These are phyloP conservation scores for Athetis lepigone DNA, from an alignment of 2,888 invertebrate genomes.

Conservation along the genomic window DNA sequence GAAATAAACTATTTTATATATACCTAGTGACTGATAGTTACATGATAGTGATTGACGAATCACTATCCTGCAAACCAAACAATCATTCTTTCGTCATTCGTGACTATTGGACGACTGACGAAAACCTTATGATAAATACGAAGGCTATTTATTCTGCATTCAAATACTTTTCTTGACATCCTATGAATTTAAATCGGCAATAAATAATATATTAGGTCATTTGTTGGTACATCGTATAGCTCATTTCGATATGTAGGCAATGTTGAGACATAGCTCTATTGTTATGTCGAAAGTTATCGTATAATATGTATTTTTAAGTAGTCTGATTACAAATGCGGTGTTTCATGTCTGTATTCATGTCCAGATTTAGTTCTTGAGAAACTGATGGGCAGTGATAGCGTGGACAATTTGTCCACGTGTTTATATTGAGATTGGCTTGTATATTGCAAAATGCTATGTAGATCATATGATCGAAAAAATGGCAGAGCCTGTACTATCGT, in stretches of 20 bases:
- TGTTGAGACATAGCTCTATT: constrained; percentile 58
- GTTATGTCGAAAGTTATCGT: constrained; percentile 54
- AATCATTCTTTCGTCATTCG: too few species aligned
- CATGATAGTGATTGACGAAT: too few species aligned
- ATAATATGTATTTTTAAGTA: constrained; percentile 54
- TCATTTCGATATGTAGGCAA: constrained; percentile 66
- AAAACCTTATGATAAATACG: constrained; percentile 18
- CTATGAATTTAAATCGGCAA: constrained; percentile 61
- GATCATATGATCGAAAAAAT: too few species aligned
- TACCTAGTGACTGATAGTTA: too few species aligned
- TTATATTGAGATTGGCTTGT: too few species aligned
- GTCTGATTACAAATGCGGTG: constrained; percentile 43
- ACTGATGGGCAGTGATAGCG: too few species aligned
- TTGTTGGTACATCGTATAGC: constrained; percentile 56
- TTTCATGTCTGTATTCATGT: constrained; percentile 4
- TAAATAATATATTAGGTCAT: constrained; percentile 56
- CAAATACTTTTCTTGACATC: constrained; percentile 35
- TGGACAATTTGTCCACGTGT: too few species aligned
- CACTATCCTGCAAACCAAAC: too few species aligned
- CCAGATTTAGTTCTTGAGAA: background rate
- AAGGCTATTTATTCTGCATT: constrained; percentile 5
- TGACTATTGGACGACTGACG: too few species aligned
- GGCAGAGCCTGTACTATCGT: too few species aligned
- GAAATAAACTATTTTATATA: too few species aligned
- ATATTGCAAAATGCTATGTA: too few species aligned